These are phyloP conservation scores for Sinella curviseta DNA, from an alignment of 1,140 invertebrate genomes.

Conservation along the genomic window DNA sequence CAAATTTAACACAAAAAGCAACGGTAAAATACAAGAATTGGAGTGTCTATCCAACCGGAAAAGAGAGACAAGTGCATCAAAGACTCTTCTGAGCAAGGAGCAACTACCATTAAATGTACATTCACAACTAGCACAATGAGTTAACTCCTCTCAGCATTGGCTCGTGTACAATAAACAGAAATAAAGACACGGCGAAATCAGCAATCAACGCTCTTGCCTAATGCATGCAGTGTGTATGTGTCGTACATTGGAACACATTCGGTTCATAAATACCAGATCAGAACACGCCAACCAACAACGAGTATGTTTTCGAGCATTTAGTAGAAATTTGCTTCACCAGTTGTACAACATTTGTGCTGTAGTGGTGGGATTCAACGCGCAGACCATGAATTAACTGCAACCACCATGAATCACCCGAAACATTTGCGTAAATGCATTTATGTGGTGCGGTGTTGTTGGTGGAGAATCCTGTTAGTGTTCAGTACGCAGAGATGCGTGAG, in stretches of 20 bases:
- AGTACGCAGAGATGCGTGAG: not conserved
- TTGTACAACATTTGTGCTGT: not conserved
- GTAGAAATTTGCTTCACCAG: not conserved
- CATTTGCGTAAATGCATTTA: not conserved
- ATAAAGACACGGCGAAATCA: not conserved
- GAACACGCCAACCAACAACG: no score
- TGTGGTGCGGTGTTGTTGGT: not conserved
- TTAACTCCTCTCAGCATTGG: no score
- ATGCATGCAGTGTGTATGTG: not conserved
- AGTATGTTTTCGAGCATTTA: not conserved
- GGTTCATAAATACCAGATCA: no score
- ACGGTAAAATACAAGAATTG: constrained; percentile 5
- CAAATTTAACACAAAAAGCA: no score
- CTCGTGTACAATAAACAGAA: not conserved
- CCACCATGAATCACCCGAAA: not conserved
- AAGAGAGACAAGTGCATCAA: not conserved
- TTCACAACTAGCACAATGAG: no score
- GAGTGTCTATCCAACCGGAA: constrained; percentile 8
- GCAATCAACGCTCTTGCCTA: not conserved
- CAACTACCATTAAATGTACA: no score
- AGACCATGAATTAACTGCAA: not conserved
- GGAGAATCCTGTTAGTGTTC: not conserved
- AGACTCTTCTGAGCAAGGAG: no score
- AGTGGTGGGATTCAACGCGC: not conserved
- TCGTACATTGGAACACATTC: no score